These are phyloP conservation scores for Agonopterix alstromeriana DNA, from an alignment of 2,888 invertebrate genomes.

Conservation along the genomic window DNA sequence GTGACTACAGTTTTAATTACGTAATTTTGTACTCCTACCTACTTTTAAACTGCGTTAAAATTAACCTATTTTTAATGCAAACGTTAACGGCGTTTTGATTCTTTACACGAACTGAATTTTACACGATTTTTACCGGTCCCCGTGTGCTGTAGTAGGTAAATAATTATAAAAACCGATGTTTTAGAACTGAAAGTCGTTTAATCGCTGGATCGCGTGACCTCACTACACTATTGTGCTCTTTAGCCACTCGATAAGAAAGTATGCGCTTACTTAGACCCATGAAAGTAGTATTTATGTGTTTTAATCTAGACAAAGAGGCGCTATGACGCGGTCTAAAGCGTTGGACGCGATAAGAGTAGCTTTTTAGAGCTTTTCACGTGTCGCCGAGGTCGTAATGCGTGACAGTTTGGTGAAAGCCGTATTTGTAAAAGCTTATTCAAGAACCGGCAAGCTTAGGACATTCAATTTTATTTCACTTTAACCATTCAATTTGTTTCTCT, in stretches of 20 bases:
- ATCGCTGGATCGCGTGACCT: slow-evolving; percentile 59
- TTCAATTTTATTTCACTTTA: no score
- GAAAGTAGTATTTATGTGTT: slow-evolving; percentile 52
- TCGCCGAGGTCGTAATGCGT: neutral
- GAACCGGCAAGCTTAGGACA: no score
- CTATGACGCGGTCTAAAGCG: slow-evolving; percentile 34
- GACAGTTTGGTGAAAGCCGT: no score
- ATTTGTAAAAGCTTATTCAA: no score
- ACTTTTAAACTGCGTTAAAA: no score
- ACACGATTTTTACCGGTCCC: slow-evolving; percentile 1
- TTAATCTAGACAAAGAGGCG: slow-evolving; percentile 54
- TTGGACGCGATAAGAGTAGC: slow-evolving; percentile 26
- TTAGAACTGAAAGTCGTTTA: slow-evolving; percentile 50
- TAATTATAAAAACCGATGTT: slow-evolving; percentile 53
- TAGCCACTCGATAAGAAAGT: slow-evolving; percentile 32
- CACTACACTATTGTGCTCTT: slow-evolving; percentile 41
- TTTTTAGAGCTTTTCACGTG: slow-evolving; percentile 1
- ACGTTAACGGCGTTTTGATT: no score
- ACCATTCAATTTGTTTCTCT: no score
- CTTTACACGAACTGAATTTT: slow-evolving; percentile 1
- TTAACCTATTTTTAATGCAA: no score
- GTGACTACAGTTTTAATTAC: no score
- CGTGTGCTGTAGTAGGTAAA: slow-evolving; percentile 25
- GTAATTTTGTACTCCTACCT: no score
- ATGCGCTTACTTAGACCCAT: slow-evolving; percentile 37